These are phyloP conservation scores for Penelope pileata DNA, from an alignment of 2,113 vertebrate genomes.

Conservation along the genomic window DNA sequence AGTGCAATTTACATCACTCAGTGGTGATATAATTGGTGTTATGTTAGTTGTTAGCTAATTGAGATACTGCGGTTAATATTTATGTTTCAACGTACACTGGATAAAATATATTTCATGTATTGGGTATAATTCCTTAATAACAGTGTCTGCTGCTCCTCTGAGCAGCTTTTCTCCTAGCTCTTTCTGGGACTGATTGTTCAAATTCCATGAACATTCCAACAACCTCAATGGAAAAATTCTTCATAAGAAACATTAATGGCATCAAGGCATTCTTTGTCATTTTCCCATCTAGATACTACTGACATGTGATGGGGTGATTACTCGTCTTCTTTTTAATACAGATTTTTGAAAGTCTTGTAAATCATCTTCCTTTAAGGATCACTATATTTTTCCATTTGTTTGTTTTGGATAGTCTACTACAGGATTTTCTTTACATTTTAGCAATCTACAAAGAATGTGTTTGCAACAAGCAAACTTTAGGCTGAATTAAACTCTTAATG, in stretches of 20 bases:
- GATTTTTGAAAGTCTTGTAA: background rate
- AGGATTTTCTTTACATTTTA: background rate
- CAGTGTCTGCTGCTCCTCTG: background rate
- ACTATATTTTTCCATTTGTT: background rate
- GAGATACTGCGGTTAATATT: background rate
- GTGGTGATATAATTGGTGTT: constrained; percentile 10
- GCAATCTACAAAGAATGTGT: background rate
- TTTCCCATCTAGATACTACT: background rate
- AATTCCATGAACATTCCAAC: background rate
- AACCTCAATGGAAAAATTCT: background rate
- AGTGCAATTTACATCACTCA: background rate
- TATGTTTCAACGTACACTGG: background rate
- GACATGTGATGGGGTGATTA: background rate
- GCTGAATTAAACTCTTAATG: background rate
- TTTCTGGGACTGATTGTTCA: background rate
- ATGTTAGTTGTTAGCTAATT: background rate
- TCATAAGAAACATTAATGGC: background rate
- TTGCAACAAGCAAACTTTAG: background rate
- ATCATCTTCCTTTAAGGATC: background rate
- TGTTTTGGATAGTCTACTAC: background rate
- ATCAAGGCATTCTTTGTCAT: background rate
- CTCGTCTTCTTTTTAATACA: background rate
- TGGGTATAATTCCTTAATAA: background rate
- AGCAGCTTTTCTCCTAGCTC: background rate
- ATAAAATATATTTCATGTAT: background rate